Evolutionary conservation across 2,797 vertebrate species (phyloP).

Genomic region (Xerus rutilus): DNA sequence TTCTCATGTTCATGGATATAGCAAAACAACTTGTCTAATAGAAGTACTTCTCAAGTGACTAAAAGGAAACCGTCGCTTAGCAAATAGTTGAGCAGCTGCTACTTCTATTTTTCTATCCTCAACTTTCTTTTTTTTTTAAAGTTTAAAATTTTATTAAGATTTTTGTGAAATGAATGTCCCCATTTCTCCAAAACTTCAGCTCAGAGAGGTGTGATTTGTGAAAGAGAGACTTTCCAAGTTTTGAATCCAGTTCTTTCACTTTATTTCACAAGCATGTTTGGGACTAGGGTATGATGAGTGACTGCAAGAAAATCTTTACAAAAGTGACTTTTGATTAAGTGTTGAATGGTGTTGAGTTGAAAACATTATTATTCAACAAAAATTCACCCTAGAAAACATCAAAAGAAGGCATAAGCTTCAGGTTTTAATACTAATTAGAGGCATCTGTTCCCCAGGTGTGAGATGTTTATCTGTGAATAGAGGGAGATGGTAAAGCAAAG

Average conservation of each 20-base stretch:
- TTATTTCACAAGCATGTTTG: not conserved
- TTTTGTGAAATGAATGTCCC: not conserved
- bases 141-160: conserved; percentile 50
- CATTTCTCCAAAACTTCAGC: conserved; percentile 9
- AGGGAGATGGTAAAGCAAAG: conserved; percentile 84
- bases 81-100: conserved; percentile 9
- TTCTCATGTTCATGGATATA: not conserved
- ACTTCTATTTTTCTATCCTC: conserved; percentile 30
- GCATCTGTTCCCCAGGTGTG: conserved; percentile 87
- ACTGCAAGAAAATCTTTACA: conserved; percentile 69
- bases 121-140: conserved; percentile 50
- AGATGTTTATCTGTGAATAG: conserved; percentile 88
- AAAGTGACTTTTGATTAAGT: conserved; percentile 80
- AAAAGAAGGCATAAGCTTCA: conserved; percentile 82
- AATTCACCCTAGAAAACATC: conserved; percentile 85
- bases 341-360: conserved; percentile 77
- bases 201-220: conserved; percentile 7
- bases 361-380: conserved; percentile 86
- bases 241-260: conserved; percentile 26
- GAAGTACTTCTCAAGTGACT: not conserved
- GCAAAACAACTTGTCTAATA: not conserved
- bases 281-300: not conserved
- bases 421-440: conserved; percentile 90
- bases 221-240: conserved; percentile 53
- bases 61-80: not conserved